Base-by-base conservation (phyloP, 2,113 vertebrate genomes). In the Aphyosemion australe region DNA sequence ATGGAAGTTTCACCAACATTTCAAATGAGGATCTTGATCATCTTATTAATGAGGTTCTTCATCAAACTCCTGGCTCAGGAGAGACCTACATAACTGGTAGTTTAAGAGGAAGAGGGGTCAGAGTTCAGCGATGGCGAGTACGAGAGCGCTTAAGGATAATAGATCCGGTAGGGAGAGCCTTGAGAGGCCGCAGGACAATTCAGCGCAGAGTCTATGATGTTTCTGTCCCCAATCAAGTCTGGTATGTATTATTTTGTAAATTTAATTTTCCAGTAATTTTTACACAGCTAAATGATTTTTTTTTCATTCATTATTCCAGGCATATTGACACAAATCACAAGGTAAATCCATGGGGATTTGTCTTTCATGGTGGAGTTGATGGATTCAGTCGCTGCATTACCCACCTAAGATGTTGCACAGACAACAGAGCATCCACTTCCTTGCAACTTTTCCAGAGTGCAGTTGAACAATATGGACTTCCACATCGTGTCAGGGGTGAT, bases 291-390 rank as follows among this genome's bases (percentile, higher is more conserved):
- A 34, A 26, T 8, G 12, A 26, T 6, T 48, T 11, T 13, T 4
- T 13, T 13, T 5, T n/a, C n/a, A 12, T 50, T 21, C 10, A 21
- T 50, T 54, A 12, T 52, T 72, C 8, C 53, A 65, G 54, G 47
- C 54, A 65, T 56, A 45, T 47, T 65, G 69, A 65, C 19, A 65
- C 69, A 52, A 72, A 72, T 31, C 61, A 58, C 16, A 65, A 52
- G 48, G 15, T 65, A 39, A 64, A 72, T 59, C 54, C 37, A 52
- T 65, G 53, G 54, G 61, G 46, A 59, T 64, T 70, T 62, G 68
- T 70, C 5, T 70, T 19, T 56, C 50, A 62, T 19, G 58, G 51
- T 41, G 51, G 6, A 62, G 34, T 58, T 37, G 53, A 72, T 52
- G 69, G 54, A 37, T 65, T 51, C 3, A 59, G 69, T 15, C 45